Base-by-base conservation (phyloP, 2,113 vertebrate species). In the Nycticorax nycticorax region DNA sequence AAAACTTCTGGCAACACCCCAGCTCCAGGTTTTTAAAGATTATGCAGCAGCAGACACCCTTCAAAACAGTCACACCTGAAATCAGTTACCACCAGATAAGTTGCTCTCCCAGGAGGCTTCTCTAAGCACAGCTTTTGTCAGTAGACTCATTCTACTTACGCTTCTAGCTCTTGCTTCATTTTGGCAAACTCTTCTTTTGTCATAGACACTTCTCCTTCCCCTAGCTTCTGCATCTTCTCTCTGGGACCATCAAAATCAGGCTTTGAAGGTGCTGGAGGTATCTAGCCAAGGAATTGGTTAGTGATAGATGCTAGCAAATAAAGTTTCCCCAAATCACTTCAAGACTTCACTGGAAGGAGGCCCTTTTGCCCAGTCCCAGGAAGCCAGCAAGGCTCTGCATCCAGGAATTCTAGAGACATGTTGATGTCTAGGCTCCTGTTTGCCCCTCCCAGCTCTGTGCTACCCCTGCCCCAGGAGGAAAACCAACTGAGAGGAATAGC, bases 131-230 rank as follows among this genome's bases (percentile, higher is more conserved):
- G 50, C 23, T 80, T 81, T 68, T 78, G 24, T 13, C 48, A 87
- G 18, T 9, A 50, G 66, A 91, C 33, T 76, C 8, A 27, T 60
- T 89, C 77, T 76, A 98, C 99, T 99, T 95, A 99, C 99, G 99
- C 99, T 98, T 99, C 99, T 56, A 99, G 96, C 89, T 99, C 99
- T 98, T 99, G 99, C 96, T 99, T 99, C 99, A 99, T 99, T 98
- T 99, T 99, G 82, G 98, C 97, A 97, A 99, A 99, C 84, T 99
- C 99, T 76, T 99, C 99, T 97, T 99, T 99, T 37, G 99, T 99
- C 99, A 99, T 99, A 35, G 99, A 99, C 22, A 99, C 98, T 98
- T 99, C 99, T 56, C 99, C 99, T 97, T 99, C 99, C 12, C 99
- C 99, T 19, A 99, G 96, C 89, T 99, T 99, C 96, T 99, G 99